Base-by-base conservation (phyloP, 1,140 invertebrate species). In the Dicyema japonicum region DNA sequence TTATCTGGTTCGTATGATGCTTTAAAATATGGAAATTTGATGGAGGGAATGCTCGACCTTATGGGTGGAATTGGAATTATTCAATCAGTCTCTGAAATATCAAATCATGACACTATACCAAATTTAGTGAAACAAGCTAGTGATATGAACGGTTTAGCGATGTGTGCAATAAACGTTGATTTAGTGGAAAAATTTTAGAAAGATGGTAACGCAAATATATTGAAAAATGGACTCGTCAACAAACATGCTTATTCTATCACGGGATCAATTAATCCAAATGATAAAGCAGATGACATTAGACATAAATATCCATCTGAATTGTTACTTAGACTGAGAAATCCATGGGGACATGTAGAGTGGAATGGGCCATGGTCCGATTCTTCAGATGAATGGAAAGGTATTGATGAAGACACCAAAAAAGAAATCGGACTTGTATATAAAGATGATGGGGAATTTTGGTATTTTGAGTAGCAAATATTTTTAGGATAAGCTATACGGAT, bases 311-410 rank as follows among this genome's bases (percentile, higher is more conserved):
- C 17, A 4, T 8, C 14, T 4, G 9, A 15, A 12, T 2, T 1
- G 13, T 56, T 90, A 27, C 55, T 82, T 15, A 58, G 78, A 29
- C 59, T 90, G 37, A 58, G 78, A 24, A 88, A 88, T 57, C 80
- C 80, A 4, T 88, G 76, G 76, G 80, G 78, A 6, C 78, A 78
- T 42, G 69, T 75, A 42, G 67, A 76, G 71, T 69, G n/a, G n/a
- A n/a, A n/a, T n/a, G n/a, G n/a, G n/a, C n/a, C n/a, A n/a, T n/a
- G n/a, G n/a, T n/a, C n/a, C 44, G 78, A 88, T 43, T 47, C 43
- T 17, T 51, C 50, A 18, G 28, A 65, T 1, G 76, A 92, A 51
- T 92, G 82, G 82, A 61, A 70, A 24, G 72, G 66, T 36, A 78
- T 92, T 33, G 63, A 70, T 0, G 64, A 75, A 15, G 60, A 67